Conservation (phyloP, 2,797 vertebrate genomes). For the Poeciliopsis infans region DNA sequence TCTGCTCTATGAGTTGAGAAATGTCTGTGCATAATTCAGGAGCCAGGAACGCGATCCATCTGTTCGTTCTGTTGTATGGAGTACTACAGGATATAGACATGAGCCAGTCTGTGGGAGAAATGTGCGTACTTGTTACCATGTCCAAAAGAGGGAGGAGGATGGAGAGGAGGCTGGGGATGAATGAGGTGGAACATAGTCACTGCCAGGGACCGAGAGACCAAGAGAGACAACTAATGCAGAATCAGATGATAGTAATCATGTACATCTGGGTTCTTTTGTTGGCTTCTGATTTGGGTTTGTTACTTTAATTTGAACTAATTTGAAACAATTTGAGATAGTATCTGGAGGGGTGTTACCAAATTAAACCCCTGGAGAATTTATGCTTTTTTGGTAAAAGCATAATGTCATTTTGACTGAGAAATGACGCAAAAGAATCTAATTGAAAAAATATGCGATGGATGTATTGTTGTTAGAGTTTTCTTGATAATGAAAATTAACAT, state of each 20-base stretch:
- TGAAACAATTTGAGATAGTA: background rate
- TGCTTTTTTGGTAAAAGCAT: background rate
- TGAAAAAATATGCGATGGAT: background rate
- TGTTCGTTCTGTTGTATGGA: constrained; percentile 64
- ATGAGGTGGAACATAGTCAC: constrained; percentile 51
- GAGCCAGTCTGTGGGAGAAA: constrained; percentile 62
- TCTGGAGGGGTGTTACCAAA: background rate
- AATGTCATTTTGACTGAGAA: background rate
- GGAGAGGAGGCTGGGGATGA: constrained; percentile 53
- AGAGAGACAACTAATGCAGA: constrained; percentile 2
- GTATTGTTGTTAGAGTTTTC: background rate
- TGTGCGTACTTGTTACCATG: constrained; percentile 43
- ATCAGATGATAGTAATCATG: background rate
- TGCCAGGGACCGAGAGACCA: constrained; percentile 30
- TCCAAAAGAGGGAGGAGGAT: constrained; percentile 54
- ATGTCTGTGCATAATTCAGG: constrained; percentile 76
- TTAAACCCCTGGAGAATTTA: background rate
- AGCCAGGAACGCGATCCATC: constrained; percentile 75
- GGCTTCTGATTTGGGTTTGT: constrained; percentile 8
- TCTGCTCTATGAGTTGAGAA: constrained; percentile 62
- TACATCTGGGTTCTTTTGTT: background rate
- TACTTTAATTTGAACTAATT: constrained; percentile 7
- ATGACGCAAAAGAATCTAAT: background rate
- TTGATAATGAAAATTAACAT: background rate
- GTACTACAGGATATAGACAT: constrained; percentile 77